These are phyloP conservation scores for Ichneumoninae sp. DNA, from an alignment of 2,888 invertebrate species.

Conservation along the genomic window DNA sequence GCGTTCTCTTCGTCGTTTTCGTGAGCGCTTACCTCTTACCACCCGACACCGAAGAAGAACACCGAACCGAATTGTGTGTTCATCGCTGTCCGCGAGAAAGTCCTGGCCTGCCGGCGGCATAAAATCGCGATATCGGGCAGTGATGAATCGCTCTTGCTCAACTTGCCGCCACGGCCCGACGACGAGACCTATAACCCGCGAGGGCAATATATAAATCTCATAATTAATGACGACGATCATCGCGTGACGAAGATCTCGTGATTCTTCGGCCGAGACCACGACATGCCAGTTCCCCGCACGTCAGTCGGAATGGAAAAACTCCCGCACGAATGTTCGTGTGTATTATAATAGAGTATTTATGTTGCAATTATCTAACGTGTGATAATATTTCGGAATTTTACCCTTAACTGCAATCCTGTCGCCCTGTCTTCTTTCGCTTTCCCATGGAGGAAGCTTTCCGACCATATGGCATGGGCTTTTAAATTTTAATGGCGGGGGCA, in stretches of 20 bases:
- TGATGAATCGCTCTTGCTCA: conserved; percentile 64
- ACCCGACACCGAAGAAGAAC: conserved; percentile 30
- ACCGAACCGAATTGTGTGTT: conserved; percentile 55
- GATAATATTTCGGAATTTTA: conserved; percentile 34
- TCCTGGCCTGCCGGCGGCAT: conserved; percentile 44
- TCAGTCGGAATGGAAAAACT: conserved; percentile 36
- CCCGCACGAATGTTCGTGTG: conserved; percentile 19
- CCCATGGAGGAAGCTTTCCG: not conserved
- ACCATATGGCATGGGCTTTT: not conserved
- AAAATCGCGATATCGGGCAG: conserved; percentile 66
- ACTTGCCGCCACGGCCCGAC: conserved; percentile 25
- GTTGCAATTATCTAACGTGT: conserved; percentile 25
- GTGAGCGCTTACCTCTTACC: conserved; percentile 17
- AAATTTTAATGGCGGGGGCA: not conserved
- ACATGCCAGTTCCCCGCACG: conserved; percentile 50
- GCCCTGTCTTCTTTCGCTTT: not conserved
- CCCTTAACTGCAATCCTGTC: not conserved
- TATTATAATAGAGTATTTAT: conserved; percentile 39
- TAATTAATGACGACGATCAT: conserved; percentile 65
- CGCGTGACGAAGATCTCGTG: conserved; percentile 59
- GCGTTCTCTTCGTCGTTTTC: conserved; percentile 31
- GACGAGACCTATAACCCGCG: conserved; percentile 20
- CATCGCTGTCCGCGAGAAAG: conserved; percentile 52
- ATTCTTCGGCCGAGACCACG: conserved; percentile 26
- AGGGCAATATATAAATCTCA: conserved; percentile 56